Base-by-base conservation (phyloP, 2,113 vertebrate genomes). In the Scomber scombrus region DNA sequence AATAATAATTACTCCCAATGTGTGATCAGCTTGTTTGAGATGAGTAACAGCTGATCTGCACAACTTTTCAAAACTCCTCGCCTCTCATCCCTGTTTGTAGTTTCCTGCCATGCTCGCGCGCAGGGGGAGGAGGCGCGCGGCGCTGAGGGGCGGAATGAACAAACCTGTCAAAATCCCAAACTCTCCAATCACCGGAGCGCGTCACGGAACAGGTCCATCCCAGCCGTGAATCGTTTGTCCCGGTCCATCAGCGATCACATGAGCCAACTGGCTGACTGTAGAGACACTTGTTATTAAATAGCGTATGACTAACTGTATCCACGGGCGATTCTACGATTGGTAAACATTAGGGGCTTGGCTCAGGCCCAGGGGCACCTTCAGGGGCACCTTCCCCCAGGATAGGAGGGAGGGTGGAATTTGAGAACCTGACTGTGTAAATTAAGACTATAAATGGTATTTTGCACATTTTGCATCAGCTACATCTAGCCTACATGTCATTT, bases 111-210 rank as follows among this genome's bases (percentile, higher is more conserved):
- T 16, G 71, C 16, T 58, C 29, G 29, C 43, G 75, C 8, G 50
- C 50, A 43, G 10, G 10, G 47, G 40, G 66, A 75, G 88, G 85
- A 79, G 90, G 90, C 81, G 89, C 47, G 66, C 70, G 67, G 13
- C 6, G 50, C 31, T 57, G 63, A 79, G 64, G 77, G 77, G 80
- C 40, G 83, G 80, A 78, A 57, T 74, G 15, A 45, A 60, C 43
- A 26, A 49, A 62, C 56, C 19, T 58, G 74, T 79, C 58, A n/a
- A 77, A 64, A 34, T 58, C 63, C 71, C 63, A 5, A 19, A 11
- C 7, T 15, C 15, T 70, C 72, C 77, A 47, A 55, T 72, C 78
- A 54, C 2, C 16, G 21, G n/a, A 54, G 23, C 21, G 54, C 62
- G 8, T 43, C 16, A 14, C 54, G 3, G 62, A n/a, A 50, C 64